Percentiles rank a stretch among this genome's conserved stretches.
Conservation (phyloP, 2,888 invertebrate species). For the Diplolepis rosae region DNA sequence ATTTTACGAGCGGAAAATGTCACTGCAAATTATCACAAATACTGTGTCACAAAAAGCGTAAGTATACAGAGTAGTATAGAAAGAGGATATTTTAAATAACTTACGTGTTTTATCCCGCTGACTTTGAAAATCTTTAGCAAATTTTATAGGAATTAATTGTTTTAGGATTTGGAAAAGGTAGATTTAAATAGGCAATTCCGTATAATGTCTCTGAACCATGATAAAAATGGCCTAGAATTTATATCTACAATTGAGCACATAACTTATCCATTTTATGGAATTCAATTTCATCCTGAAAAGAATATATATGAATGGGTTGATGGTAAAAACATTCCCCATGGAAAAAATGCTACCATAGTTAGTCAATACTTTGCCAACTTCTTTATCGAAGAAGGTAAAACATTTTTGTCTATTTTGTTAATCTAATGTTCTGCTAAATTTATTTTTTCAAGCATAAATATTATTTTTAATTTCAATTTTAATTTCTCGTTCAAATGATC, state of each 20-base stretch:
- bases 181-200: slow-evolving; percentile 80
- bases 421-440: no score
- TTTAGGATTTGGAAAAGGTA: slow-evolving; percentile 76
- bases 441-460: no score
- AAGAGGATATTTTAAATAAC: no score
- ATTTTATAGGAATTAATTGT: no score
- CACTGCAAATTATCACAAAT: slow-evolving; percentile 85
- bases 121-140: no score
- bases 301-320: slow-evolving; percentile 84
- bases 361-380: slow-evolving; percentile 88
- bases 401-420: no score
- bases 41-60: slow-evolving; percentile 81
- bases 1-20: slow-evolving; percentile 78
- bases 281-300: slow-evolving; percentile 95
- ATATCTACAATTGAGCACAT: slow-evolving; percentile 86
- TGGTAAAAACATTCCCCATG: slow-evolving; percentile 80
- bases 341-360: slow-evolving; percentile 77
- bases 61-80: no score
- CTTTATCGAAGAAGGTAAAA: slow-evolving; percentile 85
- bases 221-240: slow-evolving; percentile 80
- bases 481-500: no score
- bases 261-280: slow-evolving; percentile 86
- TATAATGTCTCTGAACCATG: slow-evolving; percentile 82
- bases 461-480: no score
- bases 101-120: no score